Evolutionary conservation across 2,888 invertebrate species (phyloP).

Genomic region (Diplazon laetatorius): DNA sequence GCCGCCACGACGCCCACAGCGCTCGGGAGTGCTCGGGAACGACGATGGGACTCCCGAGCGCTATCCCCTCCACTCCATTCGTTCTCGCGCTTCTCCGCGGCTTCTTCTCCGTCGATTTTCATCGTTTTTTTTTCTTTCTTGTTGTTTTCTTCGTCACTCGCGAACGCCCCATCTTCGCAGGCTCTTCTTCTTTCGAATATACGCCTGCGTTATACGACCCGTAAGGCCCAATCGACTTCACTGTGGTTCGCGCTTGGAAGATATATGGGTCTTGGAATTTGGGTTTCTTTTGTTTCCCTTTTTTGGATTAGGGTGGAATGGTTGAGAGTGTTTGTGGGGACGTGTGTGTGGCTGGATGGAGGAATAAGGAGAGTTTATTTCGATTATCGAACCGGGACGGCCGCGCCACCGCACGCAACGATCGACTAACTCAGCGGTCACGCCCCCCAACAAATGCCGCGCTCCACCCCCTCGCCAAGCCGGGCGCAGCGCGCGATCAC

Average conservation of each 20-base stretch:
- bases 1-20: not conserved
- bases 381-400: conserved; percentile 78
- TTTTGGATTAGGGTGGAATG: conserved; percentile 63
- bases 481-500: conserved; percentile 51
- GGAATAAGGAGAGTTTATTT: conserved; percentile 75
- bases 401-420: conserved; percentile 75
- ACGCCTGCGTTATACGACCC: conserved; percentile 14
- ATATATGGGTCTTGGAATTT: not conserved
- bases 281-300: conserved; percentile 76
- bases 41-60: conserved; percentile 34
- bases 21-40: conserved; percentile 6
- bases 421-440: conserved; percentile 80
- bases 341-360: conserved; percentile 26
- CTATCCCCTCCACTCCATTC: conserved; percentile 10
- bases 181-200: conserved; percentile 31
- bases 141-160: conserved; percentile 12
- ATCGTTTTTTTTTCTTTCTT: not conserved
- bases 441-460: conserved; percentile 78
- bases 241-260: conserved; percentile 10
- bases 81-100: not conserved
- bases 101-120: conserved; percentile 8
- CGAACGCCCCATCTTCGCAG: conserved; percentile 40
- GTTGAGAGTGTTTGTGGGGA: not conserved
- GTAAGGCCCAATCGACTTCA: conserved; percentile 40
- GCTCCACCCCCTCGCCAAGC: conserved; percentile 77